These are phyloP conservation scores for Salticus scenicus DNA, from an alignment of 2,888 invertebrate species.

Conservation along the genomic window DNA sequence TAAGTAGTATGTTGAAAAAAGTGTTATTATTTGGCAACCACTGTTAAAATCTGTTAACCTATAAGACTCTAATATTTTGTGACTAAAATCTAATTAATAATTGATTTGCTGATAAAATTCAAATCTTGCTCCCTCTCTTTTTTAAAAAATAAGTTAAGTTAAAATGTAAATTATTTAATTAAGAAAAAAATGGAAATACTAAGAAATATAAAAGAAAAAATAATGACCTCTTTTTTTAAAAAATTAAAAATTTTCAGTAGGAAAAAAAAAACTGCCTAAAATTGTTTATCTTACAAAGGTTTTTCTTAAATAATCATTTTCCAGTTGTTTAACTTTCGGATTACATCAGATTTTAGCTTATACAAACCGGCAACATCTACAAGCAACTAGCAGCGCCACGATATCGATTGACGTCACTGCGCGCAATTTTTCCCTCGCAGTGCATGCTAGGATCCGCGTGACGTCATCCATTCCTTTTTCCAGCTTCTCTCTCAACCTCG, in stretches of 20 bases:
- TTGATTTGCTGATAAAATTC: not conserved
- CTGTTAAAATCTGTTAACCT: no score
- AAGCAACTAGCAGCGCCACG: constrained; percentile 26
- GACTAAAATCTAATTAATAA: not conserved
- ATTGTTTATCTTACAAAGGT: no score
- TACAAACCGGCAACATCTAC: not conserved
- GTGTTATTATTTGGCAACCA: no score
- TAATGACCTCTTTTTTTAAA: no score
- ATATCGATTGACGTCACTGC: constrained; percentile 65
- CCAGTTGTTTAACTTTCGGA: no score
- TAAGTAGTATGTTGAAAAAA: no score
- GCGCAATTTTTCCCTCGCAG: constrained; percentile 33
- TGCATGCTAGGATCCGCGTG: constrained; percentile 20
- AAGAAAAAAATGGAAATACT: not conserved
- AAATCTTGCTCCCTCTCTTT: not conserved
- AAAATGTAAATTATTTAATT: not conserved
- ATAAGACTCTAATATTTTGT: no score
- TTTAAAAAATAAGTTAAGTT: not conserved
- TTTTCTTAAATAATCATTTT: no score
- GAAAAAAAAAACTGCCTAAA: no score
- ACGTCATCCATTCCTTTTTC: constrained; percentile 28
- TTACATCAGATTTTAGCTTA: no score
- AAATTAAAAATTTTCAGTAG: no score
- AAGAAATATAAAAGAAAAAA: not conserved
- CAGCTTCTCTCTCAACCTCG: constrained; percentile 36